Evolutionary conservation across 1,140 invertebrate genomes (phyloP).

Genomic region (Drosophila azteca): DNA sequence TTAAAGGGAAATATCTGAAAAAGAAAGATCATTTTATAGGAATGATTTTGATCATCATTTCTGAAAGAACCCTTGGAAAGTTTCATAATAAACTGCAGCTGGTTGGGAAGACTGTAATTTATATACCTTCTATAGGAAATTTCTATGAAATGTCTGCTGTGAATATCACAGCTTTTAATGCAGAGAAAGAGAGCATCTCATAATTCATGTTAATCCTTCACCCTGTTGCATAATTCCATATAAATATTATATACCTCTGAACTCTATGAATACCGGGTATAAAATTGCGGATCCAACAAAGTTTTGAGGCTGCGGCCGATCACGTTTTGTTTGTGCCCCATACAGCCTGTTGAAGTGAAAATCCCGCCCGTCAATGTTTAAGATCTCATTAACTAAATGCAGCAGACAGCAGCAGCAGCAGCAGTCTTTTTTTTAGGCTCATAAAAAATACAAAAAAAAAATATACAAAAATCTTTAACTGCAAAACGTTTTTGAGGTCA

Average conservation of each 20-base stretch:
- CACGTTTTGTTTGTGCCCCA: slow-evolving; percentile 46
- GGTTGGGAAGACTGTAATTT: too few relatives aligned
- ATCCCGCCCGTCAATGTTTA: slow-evolving; percentile 51
- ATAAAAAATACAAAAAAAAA: slow-evolving; percentile 44
- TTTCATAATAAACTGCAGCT: background rate
- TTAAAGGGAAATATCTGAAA: too few relatives aligned
- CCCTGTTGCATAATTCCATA: too few relatives aligned
- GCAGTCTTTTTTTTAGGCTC: slow-evolving; percentile 27
- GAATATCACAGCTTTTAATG: background rate
- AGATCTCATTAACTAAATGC: slow-evolving; percentile 73
- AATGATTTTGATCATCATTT: too few relatives aligned
- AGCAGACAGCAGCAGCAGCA: slow-evolving; percentile 55
- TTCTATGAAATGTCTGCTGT: too few relatives aligned
- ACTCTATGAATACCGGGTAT: too few relatives aligned
- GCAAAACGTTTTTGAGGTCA: slow-evolving; percentile 78
- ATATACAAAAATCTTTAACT: slow-evolving; percentile 57
- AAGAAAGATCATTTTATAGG: too few relatives aligned
- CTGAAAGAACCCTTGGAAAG: background rate
- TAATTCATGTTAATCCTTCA: too few relatives aligned
- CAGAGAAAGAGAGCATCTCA: too few relatives aligned
- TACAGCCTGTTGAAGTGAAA: slow-evolving; percentile 51
- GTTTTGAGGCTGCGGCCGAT: slow-evolving; percentile 42
- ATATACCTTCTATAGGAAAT: too few relatives aligned
- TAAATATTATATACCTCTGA: too few relatives aligned
- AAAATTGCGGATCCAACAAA: too few relatives aligned